Conservation (phyloP, 2,113 vertebrate species). For the Otolemur garnettii region DNA sequence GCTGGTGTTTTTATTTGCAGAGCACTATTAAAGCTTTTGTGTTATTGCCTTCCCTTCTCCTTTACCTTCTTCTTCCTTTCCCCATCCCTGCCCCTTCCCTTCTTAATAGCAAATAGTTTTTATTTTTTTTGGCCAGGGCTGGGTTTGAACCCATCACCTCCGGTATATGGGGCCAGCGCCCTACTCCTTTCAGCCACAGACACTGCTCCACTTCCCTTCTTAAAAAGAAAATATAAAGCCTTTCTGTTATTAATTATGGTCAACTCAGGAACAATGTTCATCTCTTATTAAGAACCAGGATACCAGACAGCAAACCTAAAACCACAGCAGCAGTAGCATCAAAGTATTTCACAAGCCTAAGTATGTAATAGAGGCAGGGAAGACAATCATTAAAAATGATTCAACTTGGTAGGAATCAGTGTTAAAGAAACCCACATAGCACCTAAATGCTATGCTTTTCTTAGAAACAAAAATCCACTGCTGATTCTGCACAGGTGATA, state of each 20-base stretch:
- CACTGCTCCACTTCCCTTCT: too few relatives aligned
- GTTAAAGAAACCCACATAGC: neutral
- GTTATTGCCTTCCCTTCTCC: neutral
- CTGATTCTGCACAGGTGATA: neutral
- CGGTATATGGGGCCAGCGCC: too few relatives aligned
- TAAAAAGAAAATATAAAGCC: neutral
- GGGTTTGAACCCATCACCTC: too few relatives aligned
- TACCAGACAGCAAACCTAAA: neutral
- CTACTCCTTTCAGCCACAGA: too few relatives aligned
- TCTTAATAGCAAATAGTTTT: too few relatives aligned
- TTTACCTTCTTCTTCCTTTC: too few relatives aligned
- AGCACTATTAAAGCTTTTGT: neutral
- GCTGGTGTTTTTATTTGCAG: neutral
- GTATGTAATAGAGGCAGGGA: fast-evolving
- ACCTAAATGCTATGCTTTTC: neutral
- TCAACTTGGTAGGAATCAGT: neutral
- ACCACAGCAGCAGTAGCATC: too few relatives aligned
- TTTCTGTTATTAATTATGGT: neutral
- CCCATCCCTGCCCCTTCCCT: too few relatives aligned
- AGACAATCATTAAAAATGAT: neutral
- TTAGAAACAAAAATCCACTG: neutral
- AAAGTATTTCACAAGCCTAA: neutral
- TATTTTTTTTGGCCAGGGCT: too few relatives aligned
- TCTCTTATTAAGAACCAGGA: neutral
- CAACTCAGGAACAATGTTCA: neutral